Base-by-base conservation (phyloP, 92 coral and sea anemone species). In the Zoanthus sociatus region DNA sequence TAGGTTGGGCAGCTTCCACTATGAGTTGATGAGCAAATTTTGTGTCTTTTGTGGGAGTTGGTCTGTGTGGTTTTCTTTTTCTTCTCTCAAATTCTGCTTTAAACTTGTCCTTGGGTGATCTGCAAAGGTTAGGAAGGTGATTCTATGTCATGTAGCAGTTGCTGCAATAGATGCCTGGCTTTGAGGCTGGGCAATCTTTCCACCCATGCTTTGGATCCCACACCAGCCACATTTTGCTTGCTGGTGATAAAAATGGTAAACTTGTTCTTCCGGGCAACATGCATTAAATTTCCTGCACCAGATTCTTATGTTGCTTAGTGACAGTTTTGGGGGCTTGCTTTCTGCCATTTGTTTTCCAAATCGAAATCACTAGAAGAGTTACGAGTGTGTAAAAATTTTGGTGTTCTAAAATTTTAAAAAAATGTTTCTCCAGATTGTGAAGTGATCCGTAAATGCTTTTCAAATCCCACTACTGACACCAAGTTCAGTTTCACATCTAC, bases 31-130 rank as follows among this genome's bases (percentile, higher is more conserved):
- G 78, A 73, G 58, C 78, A 73, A 45, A 44, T 73, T 73, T 73
- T 73, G 78, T 73, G 16, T 20, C 47, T 47, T 30, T 47, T 15
- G 47, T 68, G 88, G 79, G 79, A 15, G 88, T 74, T 44, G 71
- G 79, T 51, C 63, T 71, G 79, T 71, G 12, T 55, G 47, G 21
- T 84, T 84, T 71, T 84, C 66, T 21, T 60, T 21, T 70, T 71
- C 71, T 72, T 51, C 55, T 60, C 75, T 84, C 87, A 71, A 69
- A 84, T 11, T 84, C 79, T 53, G 69, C 67, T 54, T 84, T 71
- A 42, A 84, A 84, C 88, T 51, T 84, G 88, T 84, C 88, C 76
- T 84, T 84, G 79, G 88, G 79, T 16, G 79, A 84, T 84, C 88
- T 84, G 88, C 78, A 84, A 18, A 84, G 55, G 69, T 84, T 84